Percentiles rank a stretch among this genome's conserved stretches.
Evolutionary conservation across 2,797 vertebrate genomes (phyloP).

Genomic region (Bradypodion pumilum): DNA sequence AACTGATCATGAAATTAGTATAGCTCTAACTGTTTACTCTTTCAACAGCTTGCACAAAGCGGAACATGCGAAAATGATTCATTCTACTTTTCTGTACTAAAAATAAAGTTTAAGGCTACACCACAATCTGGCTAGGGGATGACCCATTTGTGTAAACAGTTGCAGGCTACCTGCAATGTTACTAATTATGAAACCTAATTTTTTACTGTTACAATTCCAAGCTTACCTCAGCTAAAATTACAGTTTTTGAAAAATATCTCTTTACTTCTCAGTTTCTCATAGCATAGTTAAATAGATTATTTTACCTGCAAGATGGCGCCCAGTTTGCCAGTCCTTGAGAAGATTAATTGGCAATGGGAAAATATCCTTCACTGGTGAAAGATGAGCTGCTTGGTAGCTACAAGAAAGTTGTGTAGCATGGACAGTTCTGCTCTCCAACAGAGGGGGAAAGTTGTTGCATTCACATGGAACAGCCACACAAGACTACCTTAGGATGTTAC

Average conservation of each 20-base stretch:
- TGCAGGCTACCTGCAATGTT: not conserved
- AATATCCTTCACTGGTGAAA: too few species aligned
- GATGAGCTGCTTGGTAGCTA: too few species aligned
- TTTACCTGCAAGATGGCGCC: too few species aligned
- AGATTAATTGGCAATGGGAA: too few species aligned
- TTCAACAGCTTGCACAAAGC: conserved; percentile 6
- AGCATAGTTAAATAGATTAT: not conserved
- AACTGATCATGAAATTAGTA: conserved; percentile 7
- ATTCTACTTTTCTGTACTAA: not conserved
- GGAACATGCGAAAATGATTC: conserved; percentile 1
- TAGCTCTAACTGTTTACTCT: conserved; percentile 4
- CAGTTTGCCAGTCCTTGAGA: too few species aligned
- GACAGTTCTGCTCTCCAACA: too few species aligned
- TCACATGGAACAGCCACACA: not conserved
- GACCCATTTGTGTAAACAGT: not conserved
- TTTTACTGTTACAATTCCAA: not conserved
- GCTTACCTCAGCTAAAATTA: not conserved
- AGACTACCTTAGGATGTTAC: not conserved
- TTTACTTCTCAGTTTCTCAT: not conserved
- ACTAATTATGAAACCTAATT: not conserved
- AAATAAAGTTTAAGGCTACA: not conserved
- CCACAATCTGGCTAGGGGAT: not conserved
- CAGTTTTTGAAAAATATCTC: too few species aligned
- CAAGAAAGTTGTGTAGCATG: too few species aligned
- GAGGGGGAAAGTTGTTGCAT: too few species aligned